Conservation (phyloP, 64 coral and sea anemone species). For the Hydrozoanthus tunicans region DNA sequence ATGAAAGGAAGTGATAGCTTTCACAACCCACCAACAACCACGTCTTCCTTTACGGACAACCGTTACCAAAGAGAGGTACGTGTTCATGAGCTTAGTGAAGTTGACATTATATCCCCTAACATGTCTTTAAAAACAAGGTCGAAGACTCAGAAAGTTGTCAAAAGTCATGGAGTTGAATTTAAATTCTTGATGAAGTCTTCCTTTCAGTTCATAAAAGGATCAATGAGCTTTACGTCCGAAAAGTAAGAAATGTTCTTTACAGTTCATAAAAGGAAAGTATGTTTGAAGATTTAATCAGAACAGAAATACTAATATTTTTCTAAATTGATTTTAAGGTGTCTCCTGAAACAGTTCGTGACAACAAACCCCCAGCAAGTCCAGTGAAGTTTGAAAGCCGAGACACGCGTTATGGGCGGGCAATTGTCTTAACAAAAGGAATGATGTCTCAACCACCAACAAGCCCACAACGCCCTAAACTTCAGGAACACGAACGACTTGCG, state of each 20-base stretch:
- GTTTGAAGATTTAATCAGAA: background rate
- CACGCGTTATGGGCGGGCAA: conserved; percentile 73
- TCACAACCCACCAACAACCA: background rate
- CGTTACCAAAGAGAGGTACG: conserved; percentile 42
- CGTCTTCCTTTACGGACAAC: background rate
- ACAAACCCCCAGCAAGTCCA: conserved; percentile 71
- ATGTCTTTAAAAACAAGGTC: background rate
- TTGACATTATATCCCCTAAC: background rate
- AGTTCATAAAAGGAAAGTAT: no score
- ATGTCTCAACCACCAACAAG: background rate
- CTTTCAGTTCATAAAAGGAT: no score
- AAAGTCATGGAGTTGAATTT: no score
- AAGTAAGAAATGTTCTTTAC: no score
- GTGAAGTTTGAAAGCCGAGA: conserved; percentile 73
- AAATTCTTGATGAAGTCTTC: no score
- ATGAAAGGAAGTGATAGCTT: background rate
- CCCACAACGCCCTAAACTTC: background rate
- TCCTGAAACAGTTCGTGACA: conserved; percentile 8
- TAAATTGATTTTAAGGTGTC: background rate
- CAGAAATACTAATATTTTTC: background rate
- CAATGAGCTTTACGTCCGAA: no score
- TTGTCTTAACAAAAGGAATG: conserved; percentile 77
- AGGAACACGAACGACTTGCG: conserved; percentile 49
- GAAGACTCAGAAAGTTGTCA: no score
- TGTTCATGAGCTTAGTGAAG: background rate